Conservation (phyloP, 1,140 invertebrate species). For the Stegodyphus dumicola region DNA sequence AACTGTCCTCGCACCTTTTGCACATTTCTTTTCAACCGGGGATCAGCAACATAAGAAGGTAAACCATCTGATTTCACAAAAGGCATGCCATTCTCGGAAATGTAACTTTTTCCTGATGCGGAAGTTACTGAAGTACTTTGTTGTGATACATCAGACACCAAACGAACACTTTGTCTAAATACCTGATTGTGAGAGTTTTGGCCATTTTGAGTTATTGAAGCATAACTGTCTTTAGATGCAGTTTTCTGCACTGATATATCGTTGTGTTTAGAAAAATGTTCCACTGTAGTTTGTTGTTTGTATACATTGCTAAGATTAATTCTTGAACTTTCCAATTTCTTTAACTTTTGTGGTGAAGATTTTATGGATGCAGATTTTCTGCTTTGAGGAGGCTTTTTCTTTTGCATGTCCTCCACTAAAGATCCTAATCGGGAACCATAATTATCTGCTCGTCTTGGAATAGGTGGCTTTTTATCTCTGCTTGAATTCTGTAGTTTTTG, state of each 20-base stretch:
- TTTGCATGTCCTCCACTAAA: neutral
- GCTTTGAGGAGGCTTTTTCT: neutral
- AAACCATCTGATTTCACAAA: neutral
- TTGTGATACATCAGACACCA: neutral
- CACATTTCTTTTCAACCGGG: neutral
- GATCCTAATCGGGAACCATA: neutral
- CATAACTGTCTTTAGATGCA: neutral
- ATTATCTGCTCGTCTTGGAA: neutral
- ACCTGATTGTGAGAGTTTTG: neutral
- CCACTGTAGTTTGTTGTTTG: neutral
- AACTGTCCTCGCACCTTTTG: neutral
- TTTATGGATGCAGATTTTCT: neutral
- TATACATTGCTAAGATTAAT: neutral
- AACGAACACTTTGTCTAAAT: neutral
- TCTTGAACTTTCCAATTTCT: neutral
- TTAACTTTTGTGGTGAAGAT: neutral
- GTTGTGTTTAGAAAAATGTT: neutral
- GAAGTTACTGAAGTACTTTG: neutral
- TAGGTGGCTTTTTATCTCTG: neutral
- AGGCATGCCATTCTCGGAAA: neutral
- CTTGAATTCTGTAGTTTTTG: neutral
- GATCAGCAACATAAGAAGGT: neutral
- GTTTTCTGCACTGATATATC: neutral
- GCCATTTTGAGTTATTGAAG: neutral
- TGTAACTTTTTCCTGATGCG: neutral